These are phyloP conservation scores for Phyllostomus hastatus DNA, from an alignment of 2,113 vertebrate species.

Conservation along the genomic window DNA sequence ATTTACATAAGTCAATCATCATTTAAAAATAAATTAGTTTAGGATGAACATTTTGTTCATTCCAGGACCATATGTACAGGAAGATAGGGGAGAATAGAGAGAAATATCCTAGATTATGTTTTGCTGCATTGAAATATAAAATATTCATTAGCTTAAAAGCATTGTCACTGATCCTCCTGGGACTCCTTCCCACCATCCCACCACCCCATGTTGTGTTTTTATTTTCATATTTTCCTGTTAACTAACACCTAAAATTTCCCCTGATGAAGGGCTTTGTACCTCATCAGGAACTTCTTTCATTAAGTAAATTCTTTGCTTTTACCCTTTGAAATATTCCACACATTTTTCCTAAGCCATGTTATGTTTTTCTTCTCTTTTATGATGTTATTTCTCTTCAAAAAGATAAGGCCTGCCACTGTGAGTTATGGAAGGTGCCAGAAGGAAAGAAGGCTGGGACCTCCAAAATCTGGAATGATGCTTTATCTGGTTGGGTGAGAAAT, in stretches of 20 bases:
- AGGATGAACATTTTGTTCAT: slow-evolving; percentile 15
- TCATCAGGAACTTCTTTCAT: slow-evolving; percentile 4
- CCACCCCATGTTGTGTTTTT: not conserved
- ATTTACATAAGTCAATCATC: not conserved
- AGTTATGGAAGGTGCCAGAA: not conserved
- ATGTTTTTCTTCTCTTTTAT: not conserved
- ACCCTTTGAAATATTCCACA: slow-evolving; percentile 9
- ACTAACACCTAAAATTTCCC: slow-evolving; percentile 1
- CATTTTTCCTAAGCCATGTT: not conserved
- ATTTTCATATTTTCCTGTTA: slow-evolving; percentile 23
- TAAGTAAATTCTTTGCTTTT: not conserved
- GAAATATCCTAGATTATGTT: not conserved
- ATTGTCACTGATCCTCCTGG: not conserved
- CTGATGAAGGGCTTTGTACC: not conserved
- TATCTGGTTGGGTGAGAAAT: slow-evolving; percentile 1
- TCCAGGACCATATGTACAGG: not conserved
- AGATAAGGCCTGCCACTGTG: not conserved
- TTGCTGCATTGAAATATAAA: not conserved
- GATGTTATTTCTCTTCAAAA: slow-evolving; percentile 21
- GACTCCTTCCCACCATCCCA: not conserved
- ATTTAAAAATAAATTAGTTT: not conserved
- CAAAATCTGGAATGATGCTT: not conserved
- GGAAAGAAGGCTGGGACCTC: not conserved
- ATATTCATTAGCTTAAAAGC: not conserved
- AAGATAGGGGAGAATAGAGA: not conserved